Conservation (phyloP, 1,140 invertebrate genomes). For the Arctopsyche grandis region DNA sequence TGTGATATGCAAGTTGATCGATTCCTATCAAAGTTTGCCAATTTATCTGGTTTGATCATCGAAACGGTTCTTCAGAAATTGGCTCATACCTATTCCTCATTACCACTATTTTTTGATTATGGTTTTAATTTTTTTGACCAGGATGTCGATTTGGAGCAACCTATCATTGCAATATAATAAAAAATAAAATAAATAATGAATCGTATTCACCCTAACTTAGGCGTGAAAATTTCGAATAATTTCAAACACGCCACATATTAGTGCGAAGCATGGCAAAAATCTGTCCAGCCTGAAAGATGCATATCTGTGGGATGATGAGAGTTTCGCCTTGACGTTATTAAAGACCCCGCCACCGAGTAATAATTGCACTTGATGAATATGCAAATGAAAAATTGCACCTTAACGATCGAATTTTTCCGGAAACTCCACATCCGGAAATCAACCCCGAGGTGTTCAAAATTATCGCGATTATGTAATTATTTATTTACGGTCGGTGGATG, state of each 20-base stretch:
- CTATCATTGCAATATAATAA: too few relatives aligned
- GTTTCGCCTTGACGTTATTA: slow-evolving; percentile 38
- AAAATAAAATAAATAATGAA: background rate
- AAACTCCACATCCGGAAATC: background rate
- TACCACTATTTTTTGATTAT: too few relatives aligned
- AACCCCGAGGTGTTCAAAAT: too few relatives aligned
- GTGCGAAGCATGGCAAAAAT: slow-evolving; percentile 17
- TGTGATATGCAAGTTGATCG: too few relatives aligned
- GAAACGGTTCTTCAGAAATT: too few relatives aligned
- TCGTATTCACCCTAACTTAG: background rate
- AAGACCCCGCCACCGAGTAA: slow-evolving; percentile 17
- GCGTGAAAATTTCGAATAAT: background rate
- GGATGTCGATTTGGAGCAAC: too few relatives aligned
- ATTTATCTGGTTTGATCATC: too few relatives aligned
- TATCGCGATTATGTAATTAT: too few relatives aligned
- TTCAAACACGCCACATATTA: slow-evolving; percentile 40
- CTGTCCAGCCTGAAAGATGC: slow-evolving; percentile 43
- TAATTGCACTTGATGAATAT: slow-evolving; percentile 48
- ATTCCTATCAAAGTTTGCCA: too few relatives aligned
- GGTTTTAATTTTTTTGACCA: too few relatives aligned
- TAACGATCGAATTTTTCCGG: slow-evolving; percentile 22
- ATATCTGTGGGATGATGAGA: slow-evolving; percentile 43
- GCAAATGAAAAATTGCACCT: slow-evolving; percentile 48
- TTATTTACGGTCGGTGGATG: too few relatives aligned
- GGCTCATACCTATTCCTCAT: too few relatives aligned